Evolutionary conservation across 2,113 vertebrate species (phyloP).

Genomic region (Pantherophis guttatus): DNA sequence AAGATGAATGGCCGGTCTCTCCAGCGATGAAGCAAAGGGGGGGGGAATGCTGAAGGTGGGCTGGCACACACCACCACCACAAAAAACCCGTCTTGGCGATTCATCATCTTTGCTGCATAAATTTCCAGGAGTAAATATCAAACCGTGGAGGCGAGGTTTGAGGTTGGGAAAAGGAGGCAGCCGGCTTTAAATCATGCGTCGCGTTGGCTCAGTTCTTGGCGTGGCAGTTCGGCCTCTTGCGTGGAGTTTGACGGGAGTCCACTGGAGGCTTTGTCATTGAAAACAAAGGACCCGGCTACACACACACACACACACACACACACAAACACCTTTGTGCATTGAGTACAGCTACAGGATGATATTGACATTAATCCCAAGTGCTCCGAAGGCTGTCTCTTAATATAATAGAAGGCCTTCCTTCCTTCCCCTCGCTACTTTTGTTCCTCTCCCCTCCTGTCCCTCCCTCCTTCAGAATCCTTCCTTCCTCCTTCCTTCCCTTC

Average conservation of each 20-base stretch:
- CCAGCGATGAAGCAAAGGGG: neutral
- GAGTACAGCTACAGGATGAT: neutral
- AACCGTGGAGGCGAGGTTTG: neutral
- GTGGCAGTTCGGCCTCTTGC: neutral
- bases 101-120: fast-evolving
- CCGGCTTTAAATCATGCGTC: neutral
- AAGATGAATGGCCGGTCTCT: constrained; percentile 41
- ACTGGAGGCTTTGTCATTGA: neutral
- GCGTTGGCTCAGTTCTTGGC: too few species aligned
- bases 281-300: neutral
- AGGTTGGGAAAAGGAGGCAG: neutral
- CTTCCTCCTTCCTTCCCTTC: too few species aligned
- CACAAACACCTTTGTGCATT: neutral
- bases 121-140: neutral
- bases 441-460: too few species aligned
- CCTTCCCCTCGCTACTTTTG: too few species aligned
- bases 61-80: neutral
- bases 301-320: too few species aligned
- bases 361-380: neutral
- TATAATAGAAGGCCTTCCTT: constrained; percentile 47
- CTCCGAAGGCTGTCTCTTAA: constrained; percentile 25
- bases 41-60: neutral
- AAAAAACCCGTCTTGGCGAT: fast-evolving
- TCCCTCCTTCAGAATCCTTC: too few species aligned
- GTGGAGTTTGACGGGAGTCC: neutral